Evolutionary conservation across 2,797 vertebrate genomes (phyloP).

Genomic region (Paratrypauchen microcephalus): DNA sequence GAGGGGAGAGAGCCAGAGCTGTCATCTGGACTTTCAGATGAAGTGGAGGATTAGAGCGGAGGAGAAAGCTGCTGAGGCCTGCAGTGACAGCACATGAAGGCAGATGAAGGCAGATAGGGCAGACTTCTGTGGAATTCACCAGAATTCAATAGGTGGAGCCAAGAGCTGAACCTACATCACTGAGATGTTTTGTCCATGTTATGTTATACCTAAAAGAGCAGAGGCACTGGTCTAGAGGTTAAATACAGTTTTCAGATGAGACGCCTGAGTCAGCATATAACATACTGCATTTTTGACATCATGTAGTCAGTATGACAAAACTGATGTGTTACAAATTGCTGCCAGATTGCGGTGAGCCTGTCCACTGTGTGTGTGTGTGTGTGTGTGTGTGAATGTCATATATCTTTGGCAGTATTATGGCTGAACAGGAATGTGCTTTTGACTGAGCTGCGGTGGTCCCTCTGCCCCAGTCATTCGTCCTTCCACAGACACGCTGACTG

Average conservation of each 20-base stretch:
- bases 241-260: conserved; percentile 49
- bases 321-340: conserved; percentile 52
- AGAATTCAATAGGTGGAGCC: conserved; percentile 30
- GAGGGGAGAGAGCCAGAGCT: conserved; percentile 55
- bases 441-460: conserved; percentile 61
- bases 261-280: conserved; percentile 42
- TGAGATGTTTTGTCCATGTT: conserved; percentile 18
- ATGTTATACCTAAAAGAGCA: background rate
- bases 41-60: conserved; percentile 76
- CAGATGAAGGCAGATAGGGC: conserved; percentile 65
- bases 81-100: conserved; percentile 64
- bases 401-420: conserved; percentile 33
- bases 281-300: conserved; percentile 46
- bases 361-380: conserved; percentile 16
- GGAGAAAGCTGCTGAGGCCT: conserved; percentile 73
- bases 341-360: conserved; percentile 25
- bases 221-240: conserved; percentile 44
- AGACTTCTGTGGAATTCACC: conserved; percentile 70
- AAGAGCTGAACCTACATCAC: conserved; percentile 25
- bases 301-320: conserved; percentile 30
- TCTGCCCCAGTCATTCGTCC: conserved; percentile 62
- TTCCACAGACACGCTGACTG: conserved; percentile 74
- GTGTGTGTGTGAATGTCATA: conserved; percentile 22
- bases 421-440: conserved; percentile 57
- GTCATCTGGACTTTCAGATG: conserved; percentile 77